Conservation (phyloP, 2,113 vertebrate genomes). For the Ceratotherium simum region DNA sequence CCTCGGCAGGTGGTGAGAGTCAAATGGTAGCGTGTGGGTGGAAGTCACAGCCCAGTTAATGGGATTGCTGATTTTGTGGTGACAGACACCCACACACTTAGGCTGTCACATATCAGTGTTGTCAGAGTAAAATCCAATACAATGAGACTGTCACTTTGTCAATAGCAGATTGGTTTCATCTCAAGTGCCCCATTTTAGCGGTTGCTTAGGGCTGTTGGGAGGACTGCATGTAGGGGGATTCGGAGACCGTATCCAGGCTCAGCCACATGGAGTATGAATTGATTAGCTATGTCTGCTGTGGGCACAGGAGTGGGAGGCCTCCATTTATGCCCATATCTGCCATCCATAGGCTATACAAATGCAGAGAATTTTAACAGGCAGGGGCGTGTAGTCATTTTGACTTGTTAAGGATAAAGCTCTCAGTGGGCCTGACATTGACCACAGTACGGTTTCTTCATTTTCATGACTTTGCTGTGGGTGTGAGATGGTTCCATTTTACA, state of each 20-base stretch:
- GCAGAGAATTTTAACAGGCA: neutral
- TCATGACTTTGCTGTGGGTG: neutral
- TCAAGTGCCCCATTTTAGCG: neutral
- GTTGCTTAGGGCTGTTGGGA: neutral
- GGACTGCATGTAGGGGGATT: neutral
- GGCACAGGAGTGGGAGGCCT: neutral
- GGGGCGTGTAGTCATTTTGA: neutral
- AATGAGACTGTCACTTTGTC: rapidly evolving
- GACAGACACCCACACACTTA: neutral
- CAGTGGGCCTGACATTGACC: neutral
- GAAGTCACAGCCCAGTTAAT: neutral
- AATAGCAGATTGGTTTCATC: neutral
- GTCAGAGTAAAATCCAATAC: neutral
- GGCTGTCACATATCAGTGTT: neutral
- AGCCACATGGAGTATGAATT: neutral
- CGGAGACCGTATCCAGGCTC: neutral
- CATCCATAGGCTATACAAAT: rapidly evolving
- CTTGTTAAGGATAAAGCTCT: neutral
- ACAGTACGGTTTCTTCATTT: neutral
- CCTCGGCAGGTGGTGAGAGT: neutral
- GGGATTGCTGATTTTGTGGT: neutral
- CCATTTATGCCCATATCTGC: neutral
- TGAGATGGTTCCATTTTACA: neutral
- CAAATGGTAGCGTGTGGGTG: neutral
- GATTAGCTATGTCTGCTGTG: neutral